These are phyloP conservation scores for Saxidomus purpurata DNA, from an alignment of 1,140 invertebrate genomes.

Conservation along the genomic window DNA sequence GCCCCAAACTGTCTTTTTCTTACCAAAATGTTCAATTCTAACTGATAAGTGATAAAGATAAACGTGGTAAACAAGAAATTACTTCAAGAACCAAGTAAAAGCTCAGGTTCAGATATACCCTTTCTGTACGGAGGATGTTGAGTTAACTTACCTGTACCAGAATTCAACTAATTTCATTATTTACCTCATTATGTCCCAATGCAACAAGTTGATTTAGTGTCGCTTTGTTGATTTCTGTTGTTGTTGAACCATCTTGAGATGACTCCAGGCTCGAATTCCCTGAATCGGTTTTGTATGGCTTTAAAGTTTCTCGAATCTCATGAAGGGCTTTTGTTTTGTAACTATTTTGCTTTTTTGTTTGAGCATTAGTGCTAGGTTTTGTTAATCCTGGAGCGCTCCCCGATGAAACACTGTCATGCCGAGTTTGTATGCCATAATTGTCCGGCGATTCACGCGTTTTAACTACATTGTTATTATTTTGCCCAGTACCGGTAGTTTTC, in stretches of 20 bases:
- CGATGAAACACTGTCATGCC: conserved; percentile 49
- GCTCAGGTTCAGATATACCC: no score
- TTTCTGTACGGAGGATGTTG: no score
- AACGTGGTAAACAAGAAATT: no score
- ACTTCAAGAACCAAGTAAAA: no score
- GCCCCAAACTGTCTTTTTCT: no score
- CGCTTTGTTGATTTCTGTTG: conserved; percentile 71
- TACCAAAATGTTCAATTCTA: no score
- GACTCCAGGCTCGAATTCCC: conserved; percentile 89
- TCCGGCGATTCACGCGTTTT: conserved; percentile 39
- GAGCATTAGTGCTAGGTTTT: background rate
- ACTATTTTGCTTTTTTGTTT: conserved; percentile 57
- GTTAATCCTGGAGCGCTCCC: conserved; percentile 38
- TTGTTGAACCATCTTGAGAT: conserved; percentile 85
- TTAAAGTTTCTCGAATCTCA: conserved; percentile 94
- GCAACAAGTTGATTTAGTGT: conserved; percentile 76
- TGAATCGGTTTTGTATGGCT: conserved; percentile 92
- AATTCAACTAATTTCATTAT: no score
- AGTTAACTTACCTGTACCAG: no score
- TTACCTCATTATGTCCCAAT: conserved; percentile 83
- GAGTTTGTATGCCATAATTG: conserved; percentile 33
- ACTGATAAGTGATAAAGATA: no score
- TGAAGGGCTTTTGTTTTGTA: conserved; percentile 95
- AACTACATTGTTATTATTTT: conserved; percentile 7
- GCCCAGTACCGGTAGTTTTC: conserved; percentile 15